These are phyloP conservation scores for Lepilemur septentrionalis DNA, from an alignment of 2,797 vertebrate genomes.

Conservation along the genomic window DNA sequence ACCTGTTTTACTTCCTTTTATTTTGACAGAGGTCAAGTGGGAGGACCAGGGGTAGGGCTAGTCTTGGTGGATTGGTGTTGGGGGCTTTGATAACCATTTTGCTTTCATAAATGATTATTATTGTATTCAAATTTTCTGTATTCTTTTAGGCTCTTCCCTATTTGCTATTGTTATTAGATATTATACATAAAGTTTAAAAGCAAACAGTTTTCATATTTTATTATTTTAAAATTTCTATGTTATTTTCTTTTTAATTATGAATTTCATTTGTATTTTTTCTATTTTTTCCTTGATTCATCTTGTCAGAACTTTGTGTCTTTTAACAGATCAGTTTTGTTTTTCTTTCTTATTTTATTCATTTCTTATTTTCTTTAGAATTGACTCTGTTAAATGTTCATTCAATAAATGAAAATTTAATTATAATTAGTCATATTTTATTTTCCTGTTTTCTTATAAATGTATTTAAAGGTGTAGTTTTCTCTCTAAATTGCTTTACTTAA, in stretches of 20 bases:
- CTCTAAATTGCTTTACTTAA: neutral
- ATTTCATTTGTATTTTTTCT: neutral
- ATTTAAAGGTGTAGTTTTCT: neutral
- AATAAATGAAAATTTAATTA: neutral
- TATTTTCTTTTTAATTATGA: neutral
- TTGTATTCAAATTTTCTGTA: neutral
- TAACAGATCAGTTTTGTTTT: neutral
- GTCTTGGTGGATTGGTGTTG: neutral
- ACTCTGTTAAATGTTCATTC: neutral
- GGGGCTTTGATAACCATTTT: neutral
- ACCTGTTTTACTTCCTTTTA: neutral
- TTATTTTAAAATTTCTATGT: slow-evolving; percentile 3
- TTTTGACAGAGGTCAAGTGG: neutral
- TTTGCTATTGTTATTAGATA: slow-evolving; percentile 2
- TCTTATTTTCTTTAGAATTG: neutral
- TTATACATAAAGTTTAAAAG: neutral
- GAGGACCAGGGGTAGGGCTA: too few species aligned
- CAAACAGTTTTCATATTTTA: neutral
- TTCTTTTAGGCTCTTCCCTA: neutral
- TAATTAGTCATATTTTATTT: neutral
- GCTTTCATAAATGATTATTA: neutral
- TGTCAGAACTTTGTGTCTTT: neutral
- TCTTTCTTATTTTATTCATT: neutral
- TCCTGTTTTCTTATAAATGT: neutral
- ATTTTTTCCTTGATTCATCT: neutral